phyloP scores from a whole-genome alignment of 1,140 invertebrate genomes.

The Drosophila mayri region DNA sequence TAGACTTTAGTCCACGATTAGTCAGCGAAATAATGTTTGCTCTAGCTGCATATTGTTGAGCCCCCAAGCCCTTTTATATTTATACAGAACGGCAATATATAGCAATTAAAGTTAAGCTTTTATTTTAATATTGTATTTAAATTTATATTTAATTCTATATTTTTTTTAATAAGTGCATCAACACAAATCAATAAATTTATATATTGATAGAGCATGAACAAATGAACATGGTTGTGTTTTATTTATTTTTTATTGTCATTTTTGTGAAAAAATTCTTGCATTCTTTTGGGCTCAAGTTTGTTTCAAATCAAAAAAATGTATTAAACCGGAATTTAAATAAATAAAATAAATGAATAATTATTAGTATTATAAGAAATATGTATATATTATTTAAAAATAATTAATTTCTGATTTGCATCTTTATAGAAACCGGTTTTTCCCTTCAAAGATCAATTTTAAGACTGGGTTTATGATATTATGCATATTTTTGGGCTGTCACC shows the following conservation, averaged over 20 bases:
- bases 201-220: conserved; percentile 27
- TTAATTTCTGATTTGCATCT: not conserved
- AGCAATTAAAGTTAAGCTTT: conserved; percentile 35
- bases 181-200: conserved; percentile 46
- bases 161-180: conserved; percentile 30
- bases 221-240: not conserved
- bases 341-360: not conserved
- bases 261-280: not conserved
- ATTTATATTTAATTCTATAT: conserved; percentile 22
- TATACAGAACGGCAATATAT: conserved; percentile 17
- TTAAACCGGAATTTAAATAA: not conserved
- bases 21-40: conserved; percentile 41
- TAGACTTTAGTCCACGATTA: conserved; percentile 30
- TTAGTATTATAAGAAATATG: not conserved
- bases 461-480: not conserved
- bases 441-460: no score
- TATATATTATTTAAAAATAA: not conserved
- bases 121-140: conserved; percentile 37
- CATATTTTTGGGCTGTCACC: conserved; percentile 2
- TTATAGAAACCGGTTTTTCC: not conserved
- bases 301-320: not conserved
- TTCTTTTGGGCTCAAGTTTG: not conserved
- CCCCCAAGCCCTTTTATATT: conserved; percentile 11
- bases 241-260: not conserved
- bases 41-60: conserved; percentile 3